Evolutionary conservation across 2,888 invertebrate genomes (phyloP), one percentile per base, ranked within the genome.

Genomic region (Phortica okadai): DNA sequence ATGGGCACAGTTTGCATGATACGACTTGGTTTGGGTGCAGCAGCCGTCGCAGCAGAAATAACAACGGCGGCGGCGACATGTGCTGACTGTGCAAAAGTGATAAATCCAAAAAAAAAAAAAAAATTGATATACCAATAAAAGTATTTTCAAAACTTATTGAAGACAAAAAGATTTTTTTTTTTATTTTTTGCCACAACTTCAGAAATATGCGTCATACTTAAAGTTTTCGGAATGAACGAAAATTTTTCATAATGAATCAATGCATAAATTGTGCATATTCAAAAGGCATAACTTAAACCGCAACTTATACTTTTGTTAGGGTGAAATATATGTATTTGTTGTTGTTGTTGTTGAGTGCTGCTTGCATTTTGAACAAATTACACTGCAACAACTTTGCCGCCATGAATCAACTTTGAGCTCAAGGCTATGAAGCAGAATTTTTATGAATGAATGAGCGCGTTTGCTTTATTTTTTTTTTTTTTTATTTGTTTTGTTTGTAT

Each of bases 341-440:
- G 14, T 50, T 58, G 41, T 70, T 79, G 41, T 58, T 6, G 70
- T 58, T 54, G 41, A 56, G 50, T 58, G 25, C 44, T 75, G 62
- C 69, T 74, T 45, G 75, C 78, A 78, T 73, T 75, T 73, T 69
- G 16, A 62, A 62, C 62, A 62, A 62, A 62, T 62, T 62, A 62
- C 62, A 25, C 62, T 62, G 25, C 62, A 62, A 14, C 59, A 58
- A 45, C 75, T 62, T 33, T 62, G 69, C 56, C 79, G 72, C 76
- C 74, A 79, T 80, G 81, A 80, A 80, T 80, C 80, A 80, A 78
- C 80, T 66, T 25, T 62, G 7, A 58, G 77, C 80, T 80, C 80
- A 80, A 80, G 80, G 80, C 80, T 79, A 76, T 81, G 80, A 33
- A 33, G 79, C 80, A 80, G 80, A 80, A 80, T 80, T 78, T 81